Conservation (phyloP, 2,888 invertebrate genomes). For the Tigriopus californicus region DNA sequence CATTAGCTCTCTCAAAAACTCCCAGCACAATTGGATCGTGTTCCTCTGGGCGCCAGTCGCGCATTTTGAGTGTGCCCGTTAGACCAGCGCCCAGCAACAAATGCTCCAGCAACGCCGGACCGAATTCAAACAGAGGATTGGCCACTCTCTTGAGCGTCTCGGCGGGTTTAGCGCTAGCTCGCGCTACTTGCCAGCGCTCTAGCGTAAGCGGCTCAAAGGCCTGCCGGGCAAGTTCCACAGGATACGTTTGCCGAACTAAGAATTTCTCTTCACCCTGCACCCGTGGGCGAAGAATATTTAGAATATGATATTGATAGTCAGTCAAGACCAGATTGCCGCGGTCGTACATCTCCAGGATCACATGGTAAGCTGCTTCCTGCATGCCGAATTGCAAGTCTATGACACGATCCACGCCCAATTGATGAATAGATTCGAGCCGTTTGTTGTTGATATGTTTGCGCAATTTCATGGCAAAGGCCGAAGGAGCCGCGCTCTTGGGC, state of each 20-base stretch:
- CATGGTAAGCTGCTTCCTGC: constrained; percentile 78
- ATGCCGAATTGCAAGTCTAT: constrained; percentile 87
- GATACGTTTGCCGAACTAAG: constrained; percentile 52
- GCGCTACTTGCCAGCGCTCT: constrained; percentile 34
- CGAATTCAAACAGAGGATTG: constrained; percentile 68
- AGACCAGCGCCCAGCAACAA: constrained; percentile 48
- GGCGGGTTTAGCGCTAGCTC: constrained; percentile 36
- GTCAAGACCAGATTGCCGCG: constrained; percentile 87
- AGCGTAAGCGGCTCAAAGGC: constrained; percentile 27
- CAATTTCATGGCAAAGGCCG: constrained; percentile 84
- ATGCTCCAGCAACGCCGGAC: constrained; percentile 78
- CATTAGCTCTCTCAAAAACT: background rate
- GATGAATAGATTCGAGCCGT: constrained; percentile 61
- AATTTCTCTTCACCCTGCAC: constrained; percentile 8
- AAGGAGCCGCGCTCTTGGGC: constrained; percentile 65
- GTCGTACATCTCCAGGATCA: constrained; percentile 87
- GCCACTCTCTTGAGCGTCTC: constrained; percentile 61
- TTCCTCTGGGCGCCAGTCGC: background rate
- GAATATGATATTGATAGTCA: constrained; percentile 68
- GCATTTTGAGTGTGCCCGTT: constrained; percentile 29
- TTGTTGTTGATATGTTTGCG: constrained; percentile 93
- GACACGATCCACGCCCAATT: constrained; percentile 81
- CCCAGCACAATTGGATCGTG: background rate
- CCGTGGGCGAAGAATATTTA: constrained; percentile 68
- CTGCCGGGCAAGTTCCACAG: constrained; percentile 51